Base-by-base conservation (phyloP, 2,888 invertebrate species). In the Mechanitis mazaeus region DNA sequence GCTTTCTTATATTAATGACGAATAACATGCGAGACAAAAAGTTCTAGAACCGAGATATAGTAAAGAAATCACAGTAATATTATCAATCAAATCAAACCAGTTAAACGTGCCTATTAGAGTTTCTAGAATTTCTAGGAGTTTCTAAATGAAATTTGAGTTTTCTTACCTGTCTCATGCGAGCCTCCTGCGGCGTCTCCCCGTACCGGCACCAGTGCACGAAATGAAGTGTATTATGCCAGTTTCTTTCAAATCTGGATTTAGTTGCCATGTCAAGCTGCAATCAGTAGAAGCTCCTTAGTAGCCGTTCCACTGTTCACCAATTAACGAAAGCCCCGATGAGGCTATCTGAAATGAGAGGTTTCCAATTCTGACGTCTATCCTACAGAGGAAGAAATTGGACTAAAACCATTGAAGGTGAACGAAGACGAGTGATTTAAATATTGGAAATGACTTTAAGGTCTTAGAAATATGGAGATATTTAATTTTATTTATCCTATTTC, bases 131-230 rank as follows among this genome's bases (percentile, higher is more conserved):
- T 31, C 3, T 31, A 9, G 28, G 31, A 50, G 7, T 31, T 50
- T 20, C 20, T 20, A 20, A 20, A 20, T 20, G 20, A 50, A 28
- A 28, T 50, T 50, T 1, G 5, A 50, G 4, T 35, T 35, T 35
- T 75, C 80, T 91, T 91, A 94, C 94, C 92, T 93, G 93, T 90
- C 93, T 91, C 85, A 92, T 92, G 77, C 93, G 91, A 84, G 92
- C 92, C 82, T 93, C 93, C 78, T 92, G 92, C 74, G 92, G 93
- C 57, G 93, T 92, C 79, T 92, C 92, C 63, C 93, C 94, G 72
- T 94, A 94, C 69, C 94, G 92, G 83, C 94, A 94, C 93, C 93
- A 94, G 80, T 93, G 92, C 70, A 92, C 92, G 84, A 93, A 93
- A 89, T 87, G 93, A 85, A 92, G 92, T 78, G 91, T 92, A 89